phyloP scores from a whole-genome alignment of 1,140 invertebrate species.

The Galleria mellonella region DNA sequence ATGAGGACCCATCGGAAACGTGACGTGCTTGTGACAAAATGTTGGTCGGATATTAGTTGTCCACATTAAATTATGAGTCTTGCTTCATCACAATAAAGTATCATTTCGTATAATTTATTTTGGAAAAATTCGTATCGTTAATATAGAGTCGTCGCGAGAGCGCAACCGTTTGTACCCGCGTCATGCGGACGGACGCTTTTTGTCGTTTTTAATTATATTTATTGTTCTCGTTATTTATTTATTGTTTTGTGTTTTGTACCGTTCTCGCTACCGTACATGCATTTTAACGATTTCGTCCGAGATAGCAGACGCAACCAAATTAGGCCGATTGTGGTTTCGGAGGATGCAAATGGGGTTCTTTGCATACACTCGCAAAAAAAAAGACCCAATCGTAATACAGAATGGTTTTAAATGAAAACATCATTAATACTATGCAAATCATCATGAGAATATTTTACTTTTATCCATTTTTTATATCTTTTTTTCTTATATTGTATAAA shows the following conservation, averaged over 20 bases:
- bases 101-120: conserved; percentile 15
- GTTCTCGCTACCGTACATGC: conserved; percentile 64
- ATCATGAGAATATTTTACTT: conserved; percentile 18
- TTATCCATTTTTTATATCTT: too few species aligned
- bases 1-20: conserved; percentile 43
- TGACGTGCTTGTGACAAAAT: conserved; percentile 60
- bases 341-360: conserved; percentile 61
- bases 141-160: conserved; percentile 46
- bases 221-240: conserved; percentile 69
- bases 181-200: conserved; percentile 59
- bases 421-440: conserved; percentile 51
- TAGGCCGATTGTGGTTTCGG: conserved; percentile 51
- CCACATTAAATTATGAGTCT: conserved; percentile 22
- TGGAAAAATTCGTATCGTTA: conserved; percentile 25
- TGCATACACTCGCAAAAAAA: conserved; percentile 53
- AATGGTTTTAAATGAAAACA: conserved; percentile 39
- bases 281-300: conserved; percentile 52
- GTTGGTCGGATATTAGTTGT: conserved; percentile 31
- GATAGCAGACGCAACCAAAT: conserved; percentile 65
- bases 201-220: conserved; percentile 72
- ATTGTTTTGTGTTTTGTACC: conserved; percentile 54
- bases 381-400: conserved; percentile 29
- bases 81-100: conserved; percentile 17
- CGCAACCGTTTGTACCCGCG: conserved; percentile 49
- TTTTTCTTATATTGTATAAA: too few species aligned